Evolutionary conservation across 1,140 invertebrate species (phyloP).

Genomic region (Pemphigus obesinymphae): DNA sequence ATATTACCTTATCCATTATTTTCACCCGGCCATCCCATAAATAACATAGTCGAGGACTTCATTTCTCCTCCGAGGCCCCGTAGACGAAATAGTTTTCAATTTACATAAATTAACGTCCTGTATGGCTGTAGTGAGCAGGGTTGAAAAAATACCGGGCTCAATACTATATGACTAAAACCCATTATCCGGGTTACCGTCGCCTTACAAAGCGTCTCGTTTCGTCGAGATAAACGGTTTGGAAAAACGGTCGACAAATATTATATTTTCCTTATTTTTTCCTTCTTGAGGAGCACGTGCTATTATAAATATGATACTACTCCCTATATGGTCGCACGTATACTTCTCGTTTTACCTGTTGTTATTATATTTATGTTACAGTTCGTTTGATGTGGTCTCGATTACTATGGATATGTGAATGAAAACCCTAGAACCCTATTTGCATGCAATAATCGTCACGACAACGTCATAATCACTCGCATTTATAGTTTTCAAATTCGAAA

Average conservation of each 20-base stretch:
- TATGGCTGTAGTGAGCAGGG: not conserved
- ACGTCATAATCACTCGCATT: no score
- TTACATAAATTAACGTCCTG: slow-evolving; percentile 10
- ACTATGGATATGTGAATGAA: not conserved
- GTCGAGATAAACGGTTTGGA: not conserved
- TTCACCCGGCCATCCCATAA: not conserved
- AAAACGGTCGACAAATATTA: not conserved
- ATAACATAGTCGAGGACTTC: not conserved
- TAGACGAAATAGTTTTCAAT: not conserved
- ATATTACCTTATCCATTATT: not conserved
- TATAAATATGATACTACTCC: no score
- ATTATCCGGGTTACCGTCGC: not conserved
- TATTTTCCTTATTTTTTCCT: not conserved
- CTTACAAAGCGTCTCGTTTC: not conserved
- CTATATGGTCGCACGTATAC: not conserved
- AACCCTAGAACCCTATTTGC: no score
- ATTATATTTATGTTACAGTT: not conserved
- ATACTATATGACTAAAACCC: not conserved
- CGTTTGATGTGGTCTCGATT: not conserved
- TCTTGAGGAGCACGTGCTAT: not conserved
- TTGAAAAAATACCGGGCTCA: not conserved
- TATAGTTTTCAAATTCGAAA: no score
- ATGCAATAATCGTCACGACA: no score
- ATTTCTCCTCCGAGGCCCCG: not conserved
- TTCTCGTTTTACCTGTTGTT: not conserved